A percentile compares a stretch with the other conserved stretches of the same genome.
Evolutionary conservation across 2,888 invertebrate species (phyloP).

Genomic region (Alsophila aescularia): DNA sequence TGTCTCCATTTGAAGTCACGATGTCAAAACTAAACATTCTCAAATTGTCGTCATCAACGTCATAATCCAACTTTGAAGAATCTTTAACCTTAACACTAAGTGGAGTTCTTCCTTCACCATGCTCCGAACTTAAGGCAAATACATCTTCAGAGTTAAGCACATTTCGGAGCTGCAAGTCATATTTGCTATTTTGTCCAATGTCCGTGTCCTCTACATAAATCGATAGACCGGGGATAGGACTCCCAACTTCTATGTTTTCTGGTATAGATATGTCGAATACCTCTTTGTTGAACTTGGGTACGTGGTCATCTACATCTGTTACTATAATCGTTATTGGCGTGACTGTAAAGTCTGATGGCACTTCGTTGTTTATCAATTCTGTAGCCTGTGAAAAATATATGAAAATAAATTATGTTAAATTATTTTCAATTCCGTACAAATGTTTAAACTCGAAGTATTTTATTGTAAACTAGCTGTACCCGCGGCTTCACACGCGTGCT

Average conservation of each 20-base stretch:
- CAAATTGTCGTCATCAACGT: constrained; percentile 84
- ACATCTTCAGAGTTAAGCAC: constrained; percentile 84
- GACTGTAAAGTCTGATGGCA: constrained; percentile 87
- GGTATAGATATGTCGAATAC: constrained; percentile 88
- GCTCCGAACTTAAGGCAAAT: constrained; percentile 86
- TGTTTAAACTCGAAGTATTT: too few relatives aligned
- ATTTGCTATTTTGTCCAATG: constrained; percentile 89
- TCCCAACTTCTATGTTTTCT: constrained; percentile 89
- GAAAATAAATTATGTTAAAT: too few relatives aligned
- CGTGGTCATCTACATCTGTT: constrained; percentile 91
- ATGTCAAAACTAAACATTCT: constrained; percentile 88
- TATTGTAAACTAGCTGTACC: too few relatives aligned
- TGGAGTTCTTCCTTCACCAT: constrained; percentile 89
- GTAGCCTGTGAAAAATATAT: constrained; percentile 83
- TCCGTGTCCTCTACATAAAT: constrained; percentile 90
- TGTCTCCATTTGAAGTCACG: constrained; percentile 82
- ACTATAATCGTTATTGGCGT: constrained; percentile 90
- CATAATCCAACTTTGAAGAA: constrained; percentile 88
- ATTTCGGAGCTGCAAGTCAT: constrained; percentile 85
- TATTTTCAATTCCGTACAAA: too few relatives aligned
- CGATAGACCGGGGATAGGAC: constrained; percentile 88
- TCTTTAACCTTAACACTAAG: constrained; percentile 89
- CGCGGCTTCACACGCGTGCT: too few relatives aligned
- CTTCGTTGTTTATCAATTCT: constrained; percentile 88
- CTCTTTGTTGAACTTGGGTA: constrained; percentile 88